Evolutionary conservation across 1,140 invertebrate genomes (phyloP).

Genomic region (Solenopsis invicta): DNA sequence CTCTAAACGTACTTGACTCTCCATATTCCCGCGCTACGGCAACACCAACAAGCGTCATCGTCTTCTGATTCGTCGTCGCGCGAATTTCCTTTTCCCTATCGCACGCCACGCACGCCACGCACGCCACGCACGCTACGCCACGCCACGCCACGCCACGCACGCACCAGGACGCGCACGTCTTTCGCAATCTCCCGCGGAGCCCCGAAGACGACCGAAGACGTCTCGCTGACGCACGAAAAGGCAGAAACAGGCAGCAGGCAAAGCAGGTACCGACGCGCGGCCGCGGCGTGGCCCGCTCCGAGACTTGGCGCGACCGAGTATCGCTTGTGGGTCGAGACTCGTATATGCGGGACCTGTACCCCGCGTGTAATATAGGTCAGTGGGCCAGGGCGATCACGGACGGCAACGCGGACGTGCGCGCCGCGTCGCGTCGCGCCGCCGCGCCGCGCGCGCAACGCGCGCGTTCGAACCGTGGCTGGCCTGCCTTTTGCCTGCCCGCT

Average conservation of each 20-base stretch:
- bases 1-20: conserved; percentile 35
- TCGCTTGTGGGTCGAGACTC: conserved; percentile 80
- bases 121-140: not conserved
- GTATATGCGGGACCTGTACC: conserved; percentile 84
- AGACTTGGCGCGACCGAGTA: conserved; percentile 75
- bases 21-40: conserved; percentile 8
- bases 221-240: conserved; percentile 21
- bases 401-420: conserved; percentile 85
- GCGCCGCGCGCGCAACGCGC: conserved; percentile 37
- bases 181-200: not conserved
- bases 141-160: too few species aligned
- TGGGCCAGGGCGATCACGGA: conserved; percentile 86
- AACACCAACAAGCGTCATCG: conserved; percentile 9
- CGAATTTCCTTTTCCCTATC: not conserved
- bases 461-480: too few species aligned
- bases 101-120: not conserved
- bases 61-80: conserved; percentile 26
- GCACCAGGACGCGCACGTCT: too few species aligned
- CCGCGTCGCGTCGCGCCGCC: conserved; percentile 65
- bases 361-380: conserved; percentile 86
- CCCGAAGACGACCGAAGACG: not conserved
- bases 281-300: conserved; percentile 65
- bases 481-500: not conserved
- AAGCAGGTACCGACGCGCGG: conserved; percentile 48
- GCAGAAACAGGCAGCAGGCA: too few species aligned